Conservation (phyloP, 2,113 vertebrate species). For the Malurus melanocephalus region DNA sequence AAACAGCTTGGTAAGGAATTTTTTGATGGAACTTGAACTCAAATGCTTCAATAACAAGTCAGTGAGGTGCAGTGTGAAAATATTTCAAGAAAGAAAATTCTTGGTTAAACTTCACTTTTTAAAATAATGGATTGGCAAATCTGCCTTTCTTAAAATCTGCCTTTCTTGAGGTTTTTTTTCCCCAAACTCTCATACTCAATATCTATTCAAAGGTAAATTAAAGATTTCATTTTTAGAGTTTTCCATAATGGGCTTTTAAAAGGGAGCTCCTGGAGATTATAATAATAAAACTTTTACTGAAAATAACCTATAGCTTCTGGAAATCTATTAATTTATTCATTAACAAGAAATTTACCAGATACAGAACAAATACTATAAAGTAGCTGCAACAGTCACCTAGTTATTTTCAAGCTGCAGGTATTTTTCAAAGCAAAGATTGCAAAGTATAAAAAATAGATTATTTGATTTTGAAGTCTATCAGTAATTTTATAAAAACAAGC, state of each 20-base stretch:
- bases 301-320: background rate
- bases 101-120: background rate
- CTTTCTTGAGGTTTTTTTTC: background rate
- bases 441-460: background rate
- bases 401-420: background rate
- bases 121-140: background rate
- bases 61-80: background rate
- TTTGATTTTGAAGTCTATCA: background rate
- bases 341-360: background rate
- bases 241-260: background rate
- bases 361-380: background rate
- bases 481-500: background rate
- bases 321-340: background rate
- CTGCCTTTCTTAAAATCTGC: background rate
- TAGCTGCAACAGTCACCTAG: background rate
- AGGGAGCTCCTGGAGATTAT: background rate
- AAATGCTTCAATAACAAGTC: background rate
- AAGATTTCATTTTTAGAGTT: background rate
- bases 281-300: background rate
- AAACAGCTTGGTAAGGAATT: constrained; percentile 1
- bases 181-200: background rate
- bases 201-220: background rate
- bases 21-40: background rate
- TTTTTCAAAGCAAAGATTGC: background rate
- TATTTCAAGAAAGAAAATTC: background rate